Evolutionary conservation across 92 coral and sea anemone genomes (phyloP).

Genomic region (Pocillopora meandrina): DNA sequence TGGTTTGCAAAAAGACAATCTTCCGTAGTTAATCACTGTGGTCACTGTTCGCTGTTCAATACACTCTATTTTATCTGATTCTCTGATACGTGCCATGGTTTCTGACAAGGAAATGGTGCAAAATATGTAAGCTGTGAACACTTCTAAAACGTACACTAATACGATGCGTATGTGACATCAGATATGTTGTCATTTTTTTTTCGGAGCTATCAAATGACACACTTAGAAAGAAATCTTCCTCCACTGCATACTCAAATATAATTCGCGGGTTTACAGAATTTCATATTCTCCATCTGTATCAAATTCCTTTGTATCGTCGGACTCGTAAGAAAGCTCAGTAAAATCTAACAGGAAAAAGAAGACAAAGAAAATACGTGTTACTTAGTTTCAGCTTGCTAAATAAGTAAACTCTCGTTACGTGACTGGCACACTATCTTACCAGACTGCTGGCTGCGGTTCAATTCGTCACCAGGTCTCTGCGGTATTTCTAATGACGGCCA

Average conservation of each 20-base stretch:
- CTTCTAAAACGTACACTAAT: no score
- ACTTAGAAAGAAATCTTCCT: neutral
- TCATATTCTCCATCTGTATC: constrained; percentile 98
- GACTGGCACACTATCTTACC: constrained; percentile 38
- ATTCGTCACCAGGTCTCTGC: constrained; percentile 72
- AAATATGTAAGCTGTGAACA: no score
- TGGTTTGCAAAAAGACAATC: no score
- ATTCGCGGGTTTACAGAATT: constrained; percentile 44
- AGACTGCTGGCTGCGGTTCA: constrained; percentile 73
- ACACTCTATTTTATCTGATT: no score
- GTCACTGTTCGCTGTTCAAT: no score
- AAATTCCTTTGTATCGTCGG: constrained; percentile 72
- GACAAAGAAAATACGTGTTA: neutral
- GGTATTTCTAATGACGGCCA: constrained; percentile 93
- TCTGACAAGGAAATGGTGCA: no score
- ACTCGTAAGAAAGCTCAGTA: constrained; percentile 81
- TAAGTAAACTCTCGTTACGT: neutral
- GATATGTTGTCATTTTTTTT: no score
- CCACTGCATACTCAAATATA: neutral
- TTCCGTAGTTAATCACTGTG: no score
- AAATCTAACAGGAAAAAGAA: constrained; percentile 62
- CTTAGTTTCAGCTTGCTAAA: neutral
- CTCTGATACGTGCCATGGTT: no score
- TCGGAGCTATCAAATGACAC: neutral
- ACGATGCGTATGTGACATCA: no score